Percentiles rank a stretch among this genome's conserved stretches.
Conservation (phyloP, 2,113 vertebrate genomes). For the Athene noctua region DNA sequence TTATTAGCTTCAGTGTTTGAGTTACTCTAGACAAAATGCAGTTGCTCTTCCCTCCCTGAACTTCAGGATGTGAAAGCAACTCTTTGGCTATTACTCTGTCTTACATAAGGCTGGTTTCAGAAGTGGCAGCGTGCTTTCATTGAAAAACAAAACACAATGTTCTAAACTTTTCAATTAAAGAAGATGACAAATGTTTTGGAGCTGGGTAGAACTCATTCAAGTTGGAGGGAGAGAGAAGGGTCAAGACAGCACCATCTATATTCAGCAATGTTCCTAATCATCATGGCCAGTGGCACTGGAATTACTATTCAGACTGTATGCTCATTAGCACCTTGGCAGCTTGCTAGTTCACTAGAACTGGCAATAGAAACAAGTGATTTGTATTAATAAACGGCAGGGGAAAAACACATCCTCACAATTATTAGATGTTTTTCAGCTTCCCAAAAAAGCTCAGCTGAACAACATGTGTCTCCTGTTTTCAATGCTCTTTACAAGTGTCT, state of each 20-base stretch:
- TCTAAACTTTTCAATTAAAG: neutral
- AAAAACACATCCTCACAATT: neutral
- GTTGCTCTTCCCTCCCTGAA: neutral
- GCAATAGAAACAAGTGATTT: conserved; percentile 31
- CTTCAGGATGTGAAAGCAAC: neutral
- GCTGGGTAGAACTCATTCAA: neutral
- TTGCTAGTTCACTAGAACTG: conserved; percentile 6
- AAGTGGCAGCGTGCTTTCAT: neutral
- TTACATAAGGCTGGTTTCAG: neutral
- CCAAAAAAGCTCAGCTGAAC: neutral
- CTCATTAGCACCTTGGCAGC: conserved; percentile 36
- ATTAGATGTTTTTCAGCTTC: neutral
- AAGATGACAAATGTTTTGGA: neutral
- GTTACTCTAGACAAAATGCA: neutral
- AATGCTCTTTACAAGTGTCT: neutral
- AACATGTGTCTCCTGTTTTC: neutral
- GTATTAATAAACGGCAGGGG: neutral
- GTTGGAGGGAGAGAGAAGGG: neutral
- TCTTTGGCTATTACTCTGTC: neutral
- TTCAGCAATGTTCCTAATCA: conserved; percentile 1
- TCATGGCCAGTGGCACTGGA: neutral
- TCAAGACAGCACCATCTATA: neutral
- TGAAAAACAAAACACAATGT: neutral
- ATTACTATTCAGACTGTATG: neutral
- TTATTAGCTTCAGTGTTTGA: neutral